Evolutionary conservation across 35 echinoderm and acorn worm genomes (phyloP).

Genomic region (Heliocidaris erythrogramma): DNA sequence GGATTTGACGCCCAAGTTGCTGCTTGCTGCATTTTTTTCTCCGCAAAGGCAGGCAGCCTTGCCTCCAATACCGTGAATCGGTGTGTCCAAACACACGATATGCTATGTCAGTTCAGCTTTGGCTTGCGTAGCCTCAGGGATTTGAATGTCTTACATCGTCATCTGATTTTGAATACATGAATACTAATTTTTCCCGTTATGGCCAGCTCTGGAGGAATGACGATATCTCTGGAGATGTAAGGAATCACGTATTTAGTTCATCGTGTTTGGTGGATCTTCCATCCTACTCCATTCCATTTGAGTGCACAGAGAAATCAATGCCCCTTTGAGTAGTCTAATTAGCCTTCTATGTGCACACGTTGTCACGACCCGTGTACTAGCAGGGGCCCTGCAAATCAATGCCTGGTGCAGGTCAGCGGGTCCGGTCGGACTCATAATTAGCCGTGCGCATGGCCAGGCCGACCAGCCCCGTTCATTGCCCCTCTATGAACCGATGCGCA

Average conservation of each 20-base stretch:
- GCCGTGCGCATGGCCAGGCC: neutral
- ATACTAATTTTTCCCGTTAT: neutral
- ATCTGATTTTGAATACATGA: conserved; percentile 18
- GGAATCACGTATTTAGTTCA: conserved; percentile 16
- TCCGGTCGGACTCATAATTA: conserved; percentile 30
- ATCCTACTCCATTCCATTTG: neutral
- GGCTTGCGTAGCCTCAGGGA: neutral
- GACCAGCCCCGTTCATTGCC: conserved; percentile 25
- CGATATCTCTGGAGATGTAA: neutral
- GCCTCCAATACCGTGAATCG: neutral
- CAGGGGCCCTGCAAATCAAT: conserved; percentile 38
- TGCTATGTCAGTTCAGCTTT: neutral
- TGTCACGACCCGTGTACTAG: conserved; percentile 35
- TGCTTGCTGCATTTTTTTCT: conserved; percentile 10
- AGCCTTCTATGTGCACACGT: neutral
- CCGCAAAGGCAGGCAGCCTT: neutral
- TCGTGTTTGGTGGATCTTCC: neutral
- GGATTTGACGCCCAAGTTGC: conserved; percentile 44
- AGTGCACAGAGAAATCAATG: conserved; percentile 42
- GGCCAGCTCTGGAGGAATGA: neutral
- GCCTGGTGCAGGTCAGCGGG: conserved; percentile 35
- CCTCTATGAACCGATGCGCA: neutral
- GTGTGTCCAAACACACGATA: conserved; percentile 15
- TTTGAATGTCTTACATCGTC: conserved; percentile 11
- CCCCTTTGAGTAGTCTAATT: conserved; percentile 38